These are phyloP conservation scores for Rousettus madagascariensis DNA, from an alignment of 2,797 vertebrate genomes.

Conservation along the genomic window DNA sequence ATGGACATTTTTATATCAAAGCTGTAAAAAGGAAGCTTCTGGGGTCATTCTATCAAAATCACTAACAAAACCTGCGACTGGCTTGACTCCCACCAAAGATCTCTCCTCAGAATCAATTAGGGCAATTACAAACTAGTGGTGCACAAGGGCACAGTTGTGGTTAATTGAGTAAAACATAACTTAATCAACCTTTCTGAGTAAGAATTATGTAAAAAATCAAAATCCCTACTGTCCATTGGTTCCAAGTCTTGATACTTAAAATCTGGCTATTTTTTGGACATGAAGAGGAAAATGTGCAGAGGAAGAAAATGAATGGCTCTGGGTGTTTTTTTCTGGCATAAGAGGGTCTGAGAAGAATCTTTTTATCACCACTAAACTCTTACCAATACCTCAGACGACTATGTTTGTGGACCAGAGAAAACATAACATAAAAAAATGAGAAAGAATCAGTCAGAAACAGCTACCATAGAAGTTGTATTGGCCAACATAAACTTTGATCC, in stretches of 20 bases:
- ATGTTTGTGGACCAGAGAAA: neutral
- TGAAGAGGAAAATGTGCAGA: neutral
- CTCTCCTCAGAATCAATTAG: slow-evolving; percentile 60
- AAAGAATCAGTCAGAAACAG: neutral
- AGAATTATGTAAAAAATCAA: slow-evolving; percentile 33
- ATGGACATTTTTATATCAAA: slow-evolving; percentile 32
- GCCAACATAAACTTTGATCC: neutral
- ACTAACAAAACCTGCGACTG: slow-evolving; percentile 40
- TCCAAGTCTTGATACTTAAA: neutral
- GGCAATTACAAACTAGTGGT: slow-evolving; percentile 26
- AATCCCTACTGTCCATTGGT: neutral
- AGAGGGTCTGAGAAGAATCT: neutral
- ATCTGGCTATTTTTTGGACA: neutral
- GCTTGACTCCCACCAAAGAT: slow-evolving; percentile 14
- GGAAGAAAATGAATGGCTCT: neutral
- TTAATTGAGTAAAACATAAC: slow-evolving; percentile 58
- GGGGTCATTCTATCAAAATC: slow-evolving; percentile 44
- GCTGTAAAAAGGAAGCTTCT: slow-evolving; percentile 54
- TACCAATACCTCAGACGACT: neutral
- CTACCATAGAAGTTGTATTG: neutral
- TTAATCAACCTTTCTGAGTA: slow-evolving; percentile 48
- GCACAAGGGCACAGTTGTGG: slow-evolving; percentile 10
- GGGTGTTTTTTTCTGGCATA: neutral
- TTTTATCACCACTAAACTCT: neutral
- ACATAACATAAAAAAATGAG: neutral